Base-by-base conservation (phyloP, 2,888 invertebrate genomes). In the Diarsia mendica region DNA sequence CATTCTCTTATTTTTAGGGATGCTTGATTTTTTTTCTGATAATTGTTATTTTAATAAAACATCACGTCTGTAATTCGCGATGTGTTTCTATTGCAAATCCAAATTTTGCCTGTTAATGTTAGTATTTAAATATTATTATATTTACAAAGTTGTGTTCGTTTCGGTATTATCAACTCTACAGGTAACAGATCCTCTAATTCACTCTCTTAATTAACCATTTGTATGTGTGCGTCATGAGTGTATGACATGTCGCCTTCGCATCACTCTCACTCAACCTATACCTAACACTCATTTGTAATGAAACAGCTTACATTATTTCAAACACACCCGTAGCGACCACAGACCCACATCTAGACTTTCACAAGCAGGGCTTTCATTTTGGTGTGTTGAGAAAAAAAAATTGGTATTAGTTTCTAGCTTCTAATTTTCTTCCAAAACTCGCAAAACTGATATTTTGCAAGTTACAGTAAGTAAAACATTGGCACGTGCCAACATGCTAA, bases 401-500 rank as follows among this genome's bases (percentile, higher is more conserved):
- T 15, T 9, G 23, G 2, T 28, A 28, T 28, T 28, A n/a, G n/a
- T n/a, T 9, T 28, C 8, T 28, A 28, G 9, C 18, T 28, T 23
- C 18, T 18, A 4, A 23, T 4, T 39, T n/a, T 39, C n/a, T 18
- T 5, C 4, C 13, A n/a, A 66, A 23, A 44, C 6, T 13, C 28
- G n/a, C 3, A 20, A 63, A 63, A 18, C 1, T 9, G 0, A 28
- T 33, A 1, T 58, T 33, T 63, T 39, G 48, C 58, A 79, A 71
- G 53, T 67, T 28, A 0, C 4, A 33, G 9, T 33, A 5, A 33
- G 13, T 20, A 46, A 58, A 23, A 67, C 33, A 51, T 60, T 20
- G 83, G 85, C 90, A 87, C 89, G 90, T 82, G 77, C 70, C 66
- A 60, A 33, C 44, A 70, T 72, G 75, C 68, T 84, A 84, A 87